A percentile compares a stretch with the other conserved stretches of the same genome.
Conservation (phyloP, 2,797 vertebrate species). For the Cygnus olor region DNA sequence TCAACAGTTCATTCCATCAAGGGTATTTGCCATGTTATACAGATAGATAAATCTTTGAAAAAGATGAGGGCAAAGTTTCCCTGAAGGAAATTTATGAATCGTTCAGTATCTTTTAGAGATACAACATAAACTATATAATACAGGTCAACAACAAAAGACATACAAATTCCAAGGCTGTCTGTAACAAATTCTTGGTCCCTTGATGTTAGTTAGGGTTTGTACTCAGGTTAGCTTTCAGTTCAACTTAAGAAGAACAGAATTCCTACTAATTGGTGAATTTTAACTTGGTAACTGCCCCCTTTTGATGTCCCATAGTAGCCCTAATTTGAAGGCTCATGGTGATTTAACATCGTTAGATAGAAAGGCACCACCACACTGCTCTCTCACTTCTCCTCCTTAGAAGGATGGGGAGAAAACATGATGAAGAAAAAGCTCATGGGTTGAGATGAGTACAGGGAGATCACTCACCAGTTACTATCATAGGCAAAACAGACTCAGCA, state of each 20-base stretch:
- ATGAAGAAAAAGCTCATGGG: too few relatives aligned
- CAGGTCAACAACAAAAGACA: background rate
- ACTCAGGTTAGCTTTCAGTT: background rate
- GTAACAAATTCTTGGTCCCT: background rate
- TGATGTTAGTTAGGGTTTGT: background rate
- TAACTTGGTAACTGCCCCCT: background rate
- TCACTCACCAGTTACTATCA: too few relatives aligned
- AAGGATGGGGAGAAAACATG: too few relatives aligned
- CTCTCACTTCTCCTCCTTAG: too few relatives aligned
- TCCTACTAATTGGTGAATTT: background rate
- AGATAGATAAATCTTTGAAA: slow-evolving; percentile 39
- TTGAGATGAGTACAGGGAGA: too few relatives aligned
- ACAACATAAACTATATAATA: background rate
- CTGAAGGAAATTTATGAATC: slow-evolving; percentile 38
- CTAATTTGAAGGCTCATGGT: background rate
- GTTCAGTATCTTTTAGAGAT: background rate
- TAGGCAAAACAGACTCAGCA: too few relatives aligned
- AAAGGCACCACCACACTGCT: too few relatives aligned
- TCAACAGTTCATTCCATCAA: background rate
- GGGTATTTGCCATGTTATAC: background rate
- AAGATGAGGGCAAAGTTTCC: slow-evolving; percentile 35
- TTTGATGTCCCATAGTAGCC: background rate
- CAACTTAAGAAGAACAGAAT: background rate
- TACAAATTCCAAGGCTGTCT: slow-evolving; percentile 6
- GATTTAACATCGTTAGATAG: too few relatives aligned